phyloP scores from a whole-genome alignment of 1,140 invertebrate species.

The Drosophila albomicans region DNA sequence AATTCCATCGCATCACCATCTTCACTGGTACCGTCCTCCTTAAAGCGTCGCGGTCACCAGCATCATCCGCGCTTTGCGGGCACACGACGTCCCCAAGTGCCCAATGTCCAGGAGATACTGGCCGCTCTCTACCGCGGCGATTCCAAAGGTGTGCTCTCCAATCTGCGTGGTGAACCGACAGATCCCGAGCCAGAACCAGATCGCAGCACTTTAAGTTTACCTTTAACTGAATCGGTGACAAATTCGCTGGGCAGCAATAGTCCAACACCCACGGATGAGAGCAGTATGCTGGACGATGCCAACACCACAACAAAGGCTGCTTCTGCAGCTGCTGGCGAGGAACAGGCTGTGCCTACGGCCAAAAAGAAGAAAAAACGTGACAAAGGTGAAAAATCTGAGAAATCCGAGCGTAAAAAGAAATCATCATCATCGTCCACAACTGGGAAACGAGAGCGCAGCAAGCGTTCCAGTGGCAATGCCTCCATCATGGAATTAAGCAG shows the following conservation, averaged over 20 bases:
- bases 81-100: slow-evolving; percentile 83
- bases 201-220: slow-evolving; percentile 69
- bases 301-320: slow-evolving; percentile 25
- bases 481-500: slow-evolving; percentile 64
- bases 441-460: slow-evolving; percentile 63
- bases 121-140: slow-evolving; percentile 83
- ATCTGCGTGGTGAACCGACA: slow-evolving; percentile 56
- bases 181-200: slow-evolving; percentile 18
- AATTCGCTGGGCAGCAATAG: slow-evolving; percentile 81
- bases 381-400: slow-evolving; percentile 60
- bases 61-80: slow-evolving; percentile 89
- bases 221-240: slow-evolving; percentile 74
- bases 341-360: slow-evolving; percentile 26
- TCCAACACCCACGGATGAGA: slow-evolving; percentile 82
- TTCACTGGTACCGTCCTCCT: slow-evolving; percentile 76
- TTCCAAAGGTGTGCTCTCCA: slow-evolving; percentile 71
- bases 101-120: slow-evolving; percentile 81
- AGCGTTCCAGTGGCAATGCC: slow-evolving; percentile 52
- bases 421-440: slow-evolving; percentile 35
- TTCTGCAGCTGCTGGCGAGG: background rate
- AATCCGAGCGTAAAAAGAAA: slow-evolving; percentile 69
- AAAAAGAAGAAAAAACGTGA: slow-evolving; percentile 75
- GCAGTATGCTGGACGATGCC: slow-evolving; percentile 76
- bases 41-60: slow-evolving; percentile 91
- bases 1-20: slow-evolving; percentile 66